These are phyloP conservation scores for Hylomyscus alleni DNA, from an alignment of 2,797 vertebrate species.

Conservation along the genomic window DNA sequence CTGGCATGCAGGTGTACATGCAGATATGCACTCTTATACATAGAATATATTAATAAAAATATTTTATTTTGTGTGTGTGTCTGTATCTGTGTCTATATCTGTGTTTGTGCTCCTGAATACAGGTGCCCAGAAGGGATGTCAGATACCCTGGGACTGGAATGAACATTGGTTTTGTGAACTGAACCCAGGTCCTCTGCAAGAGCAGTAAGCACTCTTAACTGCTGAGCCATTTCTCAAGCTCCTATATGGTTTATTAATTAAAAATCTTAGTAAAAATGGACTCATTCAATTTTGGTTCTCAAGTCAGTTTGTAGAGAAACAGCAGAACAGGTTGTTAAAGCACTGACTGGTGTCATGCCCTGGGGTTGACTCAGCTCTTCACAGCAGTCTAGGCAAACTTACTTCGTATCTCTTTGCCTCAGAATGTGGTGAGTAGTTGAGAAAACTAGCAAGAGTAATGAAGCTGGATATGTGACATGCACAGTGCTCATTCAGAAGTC, in stretches of 20 bases:
- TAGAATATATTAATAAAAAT: not conserved
- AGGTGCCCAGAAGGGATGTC: not conserved
- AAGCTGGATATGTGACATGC: not conserved
- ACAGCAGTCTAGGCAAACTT: not conserved
- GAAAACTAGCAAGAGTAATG: not conserved
- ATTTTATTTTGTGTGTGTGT: not conserved
- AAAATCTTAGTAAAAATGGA: not conserved
- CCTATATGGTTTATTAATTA: constrained; percentile 2
- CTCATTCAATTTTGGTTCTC: constrained; percentile 35
- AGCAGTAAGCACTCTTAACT: not conserved
- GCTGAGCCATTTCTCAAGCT: not conserved
- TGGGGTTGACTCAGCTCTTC: not conserved
- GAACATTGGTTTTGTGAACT: not conserved
- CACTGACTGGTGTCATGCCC: not conserved
- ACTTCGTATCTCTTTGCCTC: not conserved
- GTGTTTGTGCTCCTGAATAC: not conserved
- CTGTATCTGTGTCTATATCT: not conserved
- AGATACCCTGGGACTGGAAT: not conserved
- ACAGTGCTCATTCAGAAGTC: not conserved
- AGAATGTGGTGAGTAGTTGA: not conserved
- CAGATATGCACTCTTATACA: not conserved
- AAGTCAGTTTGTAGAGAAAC: not conserved
- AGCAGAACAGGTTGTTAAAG: not conserved
- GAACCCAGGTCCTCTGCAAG: not conserved
- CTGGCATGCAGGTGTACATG: not conserved